A percentile compares a stretch with the other conserved stretches of the same genome.
These are phyloP conservation scores for Erythrocercus mccallii DNA, from an alignment of 2,113 vertebrate genomes.

Conservation along the genomic window DNA sequence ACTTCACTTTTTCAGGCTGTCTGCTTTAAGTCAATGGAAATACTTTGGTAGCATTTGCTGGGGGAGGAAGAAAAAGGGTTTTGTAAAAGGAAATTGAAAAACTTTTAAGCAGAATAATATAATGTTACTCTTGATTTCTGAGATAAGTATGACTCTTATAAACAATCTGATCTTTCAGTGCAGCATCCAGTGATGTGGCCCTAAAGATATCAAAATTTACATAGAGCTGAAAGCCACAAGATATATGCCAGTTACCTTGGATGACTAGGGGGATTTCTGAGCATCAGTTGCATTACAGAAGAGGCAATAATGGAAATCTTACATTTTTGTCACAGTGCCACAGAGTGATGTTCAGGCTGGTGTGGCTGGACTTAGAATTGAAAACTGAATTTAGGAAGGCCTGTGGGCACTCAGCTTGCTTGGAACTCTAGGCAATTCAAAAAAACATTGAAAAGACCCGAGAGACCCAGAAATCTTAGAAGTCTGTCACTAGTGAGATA, in stretches of 20 bases:
- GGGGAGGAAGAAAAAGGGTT: rapidly evolving
- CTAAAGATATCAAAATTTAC: background rate
- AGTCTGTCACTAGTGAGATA: background rate
- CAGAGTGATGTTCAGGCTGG: background rate
- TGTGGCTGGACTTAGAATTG: background rate
- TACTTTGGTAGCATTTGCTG: background rate
- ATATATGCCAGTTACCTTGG: background rate
- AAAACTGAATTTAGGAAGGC: background rate
- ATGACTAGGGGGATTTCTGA: background rate
- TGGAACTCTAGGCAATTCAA: background rate
- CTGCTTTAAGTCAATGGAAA: background rate
- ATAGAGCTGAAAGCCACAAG: background rate
- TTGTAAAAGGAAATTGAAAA: background rate
- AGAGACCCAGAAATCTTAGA: background rate
- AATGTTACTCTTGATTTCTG: background rate
- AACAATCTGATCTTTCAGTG: background rate
- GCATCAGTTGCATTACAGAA: background rate
- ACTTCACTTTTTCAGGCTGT: background rate
- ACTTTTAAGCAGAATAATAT: background rate
- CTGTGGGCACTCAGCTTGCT: background rate
- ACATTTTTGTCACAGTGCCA: background rate
- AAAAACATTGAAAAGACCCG: background rate
- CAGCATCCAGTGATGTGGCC: background rate
- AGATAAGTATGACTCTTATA: background rate
- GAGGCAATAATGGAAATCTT: background rate